Conservation (phyloP, 2,888 invertebrate genomes). For the Cheilosia impressa region DNA sequence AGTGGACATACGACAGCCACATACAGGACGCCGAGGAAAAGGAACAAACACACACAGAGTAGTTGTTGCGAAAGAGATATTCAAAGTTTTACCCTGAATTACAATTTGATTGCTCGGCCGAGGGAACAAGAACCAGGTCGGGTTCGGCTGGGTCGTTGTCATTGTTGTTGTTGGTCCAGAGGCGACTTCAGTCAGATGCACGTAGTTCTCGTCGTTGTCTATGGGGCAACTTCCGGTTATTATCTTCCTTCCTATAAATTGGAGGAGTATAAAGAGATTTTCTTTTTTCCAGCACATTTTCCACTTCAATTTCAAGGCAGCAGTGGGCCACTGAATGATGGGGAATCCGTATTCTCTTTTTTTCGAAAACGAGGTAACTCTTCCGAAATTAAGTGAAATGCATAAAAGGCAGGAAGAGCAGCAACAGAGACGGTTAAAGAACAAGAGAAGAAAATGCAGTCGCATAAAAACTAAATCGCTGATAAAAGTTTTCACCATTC, state of each 20-base stretch:
- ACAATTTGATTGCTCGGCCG: slow-evolving; percentile 77
- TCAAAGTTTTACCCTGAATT: slow-evolving; percentile 77
- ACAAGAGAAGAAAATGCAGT: slow-evolving; percentile 54
- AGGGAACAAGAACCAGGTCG: slow-evolving; percentile 56
- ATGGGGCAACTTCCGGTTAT: slow-evolving; percentile 68
- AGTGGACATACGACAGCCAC: slow-evolving; percentile 43
- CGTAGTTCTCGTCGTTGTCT: slow-evolving; percentile 50
- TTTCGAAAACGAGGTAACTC: slow-evolving; percentile 37
- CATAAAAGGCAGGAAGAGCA: slow-evolving; percentile 39
- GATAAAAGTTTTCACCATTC: slow-evolving; percentile 66
- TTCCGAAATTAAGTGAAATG: slow-evolving; percentile 66
- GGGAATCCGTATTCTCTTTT: slow-evolving; percentile 20
- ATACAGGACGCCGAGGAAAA: slow-evolving; percentile 53
- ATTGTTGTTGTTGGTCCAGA: slow-evolving; percentile 37
- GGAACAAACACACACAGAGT: slow-evolving; percentile 58
- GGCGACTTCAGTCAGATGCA: slow-evolving; percentile 61
- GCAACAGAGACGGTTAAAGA: slow-evolving; percentile 21
- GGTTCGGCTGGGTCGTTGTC: slow-evolving; percentile 30
- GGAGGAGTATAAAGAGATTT: slow-evolving; percentile 19
- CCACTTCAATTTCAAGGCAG: slow-evolving; percentile 47
- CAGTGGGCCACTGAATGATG: slow-evolving; percentile 12
- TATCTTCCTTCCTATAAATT: slow-evolving; percentile 70
- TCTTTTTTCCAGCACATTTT: slow-evolving; percentile 22
- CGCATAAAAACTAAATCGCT: slow-evolving; percentile 62
- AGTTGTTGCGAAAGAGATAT: slow-evolving; percentile 71